A percentile compares a stretch with the other conserved stretches of the same genome.
Evolutionary conservation across 2,113 vertebrate species (phyloP).

Genomic region (Chelonoidis abingdonii): DNA sequence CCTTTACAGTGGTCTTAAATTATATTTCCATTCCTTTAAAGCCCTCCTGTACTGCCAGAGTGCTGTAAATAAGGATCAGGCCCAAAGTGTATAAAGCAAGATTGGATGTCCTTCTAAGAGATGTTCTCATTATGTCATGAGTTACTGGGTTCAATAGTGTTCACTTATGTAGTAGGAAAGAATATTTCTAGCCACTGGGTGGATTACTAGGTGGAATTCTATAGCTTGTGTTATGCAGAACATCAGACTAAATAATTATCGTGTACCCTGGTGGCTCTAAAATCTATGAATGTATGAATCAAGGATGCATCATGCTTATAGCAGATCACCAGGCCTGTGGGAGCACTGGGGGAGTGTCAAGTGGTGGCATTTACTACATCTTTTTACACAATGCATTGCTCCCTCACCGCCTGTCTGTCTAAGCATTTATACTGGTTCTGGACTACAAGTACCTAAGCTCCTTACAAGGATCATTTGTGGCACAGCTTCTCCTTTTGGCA

Average conservation of each 20-base stretch:
- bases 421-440: background rate
- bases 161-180: background rate
- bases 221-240: background rate
- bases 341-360: background rate
- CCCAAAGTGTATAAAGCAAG: background rate
- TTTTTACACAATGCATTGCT: background rate
- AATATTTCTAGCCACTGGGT: background rate
- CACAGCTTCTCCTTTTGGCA: background rate
- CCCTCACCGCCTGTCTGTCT: background rate
- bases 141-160: background rate
- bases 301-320: background rate
- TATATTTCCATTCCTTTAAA: background rate
- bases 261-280: background rate
- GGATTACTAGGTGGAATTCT: background rate
- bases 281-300: background rate
- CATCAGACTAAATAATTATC: background rate
- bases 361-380: background rate
- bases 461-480: fast-evolving
- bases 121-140: background rate
- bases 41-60: background rate
- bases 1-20: background rate
- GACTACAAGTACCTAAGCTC: background rate
- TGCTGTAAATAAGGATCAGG: background rate
- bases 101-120: background rate
- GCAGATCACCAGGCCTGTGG: background rate